Base-by-base conservation (phyloP, 2,797 vertebrate species). In the Gymnoscopelus microlampas region DNA sequence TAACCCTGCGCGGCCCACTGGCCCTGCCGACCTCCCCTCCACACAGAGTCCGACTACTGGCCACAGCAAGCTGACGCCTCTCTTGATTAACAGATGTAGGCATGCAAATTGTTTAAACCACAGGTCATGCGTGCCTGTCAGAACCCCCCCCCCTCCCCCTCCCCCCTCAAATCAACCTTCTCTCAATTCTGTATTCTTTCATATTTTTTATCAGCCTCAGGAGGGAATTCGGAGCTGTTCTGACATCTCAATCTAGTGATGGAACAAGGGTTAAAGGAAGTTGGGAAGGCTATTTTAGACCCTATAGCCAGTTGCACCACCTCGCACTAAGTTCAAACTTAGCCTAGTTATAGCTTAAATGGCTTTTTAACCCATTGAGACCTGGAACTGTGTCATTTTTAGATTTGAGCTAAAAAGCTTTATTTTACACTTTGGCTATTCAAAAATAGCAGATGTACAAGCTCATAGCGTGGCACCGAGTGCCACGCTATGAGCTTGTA, bases 81-180 rank as follows among this genome's bases (percentile, higher is more conserved):
- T 88, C 87, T 29, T 92, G 88, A 92, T 93, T 92, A 91, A 86
- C 81, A 89, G 80, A 73, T 68, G 87, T 82, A 79, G 63, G 51
- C 87, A 82, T 78, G 73, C 71, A 85, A 88, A 86, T 77, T 71
- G 57, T 82, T 56, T 66, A 70, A 67, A 39, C 51, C 69, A 75
- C 51, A 81, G 76, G 80, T 74, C 70, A 84, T 73, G 60, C 50
- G 68, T 8, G 35, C 5, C 19, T n/a, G 19, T 8, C 5, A 19
- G 15, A 32, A 5, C 64, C 32, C 47, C 57, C 53, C 63, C 70
- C 57, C 29, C 70, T 47, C 67, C 77, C 63, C 60, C 56, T n/a
- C n/a, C n/a, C n/a, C n/a, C n/a, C n/a, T n/a, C n/a, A n/a, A n/a
- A n/a, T n/a, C 1, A 23, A 26, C 8, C 24, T 3, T 26, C 35